Base-by-base conservation (phyloP, 2,888 invertebrate species). In the Acleris holmiana region DNA sequence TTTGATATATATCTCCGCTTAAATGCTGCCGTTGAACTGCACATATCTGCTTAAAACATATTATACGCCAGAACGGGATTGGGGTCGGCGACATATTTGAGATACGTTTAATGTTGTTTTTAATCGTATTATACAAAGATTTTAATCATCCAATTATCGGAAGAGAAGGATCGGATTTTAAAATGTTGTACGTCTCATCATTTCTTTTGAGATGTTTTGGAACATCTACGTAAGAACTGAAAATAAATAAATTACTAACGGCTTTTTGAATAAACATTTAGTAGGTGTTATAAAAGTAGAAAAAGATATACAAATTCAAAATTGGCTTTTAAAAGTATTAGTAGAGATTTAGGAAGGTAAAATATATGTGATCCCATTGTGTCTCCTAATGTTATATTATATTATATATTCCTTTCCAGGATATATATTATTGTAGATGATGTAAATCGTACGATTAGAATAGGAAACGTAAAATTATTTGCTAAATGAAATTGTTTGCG, bases 351-450 rank as follows among this genome's bases (percentile, higher is more conserved):
- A 47, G 54, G 18, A 50, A 55, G 62, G 19, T 41, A 59, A 68
- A 59, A 67, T 79, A 71, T 75, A 78, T 83, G 83, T 85, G 84
- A 85, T 85, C 82, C 84, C 82, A 74, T 69, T 73, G 80, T 85
- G 83, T 80, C 80, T 83, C 85, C 80, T 81, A 77, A 76, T 41
- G 35, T 41, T 40, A 69, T 64, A 67, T 79, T 69, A 13, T 68
- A 73, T 73, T 68, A 72, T 71, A 68, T 74, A 73, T 69, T 69
- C 71, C 73, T 68, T 67, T 67, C 68, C 67, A 73, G 68, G 60
- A 71, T 69, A 66, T 65, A 62, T 61, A 62, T 67, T 72, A 71
- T 68, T 59, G 61, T 68, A 68, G 67, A 60, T 50, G 50, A 68
- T 67, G 19, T 54, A 51, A 67, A 55, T n/a, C 59, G 55, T 66